Evolutionary conservation across 1,140 invertebrate species (phyloP).

Genomic region (Gryon sp.): DNA sequence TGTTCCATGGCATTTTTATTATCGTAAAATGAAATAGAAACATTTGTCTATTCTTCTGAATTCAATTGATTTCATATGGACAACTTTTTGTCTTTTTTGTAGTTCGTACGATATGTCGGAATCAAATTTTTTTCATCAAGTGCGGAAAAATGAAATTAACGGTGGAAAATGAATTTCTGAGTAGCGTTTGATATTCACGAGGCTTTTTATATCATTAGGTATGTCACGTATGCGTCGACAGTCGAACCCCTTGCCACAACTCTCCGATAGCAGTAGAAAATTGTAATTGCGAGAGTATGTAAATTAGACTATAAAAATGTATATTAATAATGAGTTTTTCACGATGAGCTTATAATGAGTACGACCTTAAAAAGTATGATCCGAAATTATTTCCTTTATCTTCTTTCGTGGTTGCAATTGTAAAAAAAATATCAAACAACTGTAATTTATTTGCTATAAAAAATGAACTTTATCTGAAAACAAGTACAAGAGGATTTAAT

Average conservation of each 20-base stretch:
- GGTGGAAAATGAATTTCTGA: slow-evolving; percentile 36
- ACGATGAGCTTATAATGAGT: slow-evolving; percentile 9
- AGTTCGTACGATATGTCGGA: not conserved
- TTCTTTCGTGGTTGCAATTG: too few species aligned
- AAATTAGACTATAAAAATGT: slow-evolving; percentile 49
- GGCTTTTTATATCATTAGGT: slow-evolving; percentile 36
- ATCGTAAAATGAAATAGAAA: not conserved
- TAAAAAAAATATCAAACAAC: too few species aligned
- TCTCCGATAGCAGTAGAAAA: slow-evolving; percentile 24
- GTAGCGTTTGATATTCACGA: slow-evolving; percentile 38
- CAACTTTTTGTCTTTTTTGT: not conserved
- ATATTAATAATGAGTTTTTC: slow-evolving; percentile 29
- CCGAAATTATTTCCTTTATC: slow-evolving; percentile 8
- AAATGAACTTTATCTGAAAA: too few species aligned
- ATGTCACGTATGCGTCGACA: slow-evolving; percentile 25
- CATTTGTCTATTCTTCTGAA: not conserved
- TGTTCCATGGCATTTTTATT: not conserved
- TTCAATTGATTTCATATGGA: not conserved
- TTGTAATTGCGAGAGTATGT: slow-evolving; percentile 43
- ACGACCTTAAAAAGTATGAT: slow-evolving; percentile 1
- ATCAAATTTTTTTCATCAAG: slow-evolving; percentile 11
- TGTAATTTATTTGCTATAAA: not conserved
- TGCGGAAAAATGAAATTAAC: slow-evolving; percentile 25
- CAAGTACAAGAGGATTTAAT: too few species aligned
- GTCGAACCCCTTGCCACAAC: slow-evolving; percentile 9